Evolutionary conservation across 1,140 invertebrate species (phyloP).

Genomic region (Pectinophora gossypiella): DNA sequence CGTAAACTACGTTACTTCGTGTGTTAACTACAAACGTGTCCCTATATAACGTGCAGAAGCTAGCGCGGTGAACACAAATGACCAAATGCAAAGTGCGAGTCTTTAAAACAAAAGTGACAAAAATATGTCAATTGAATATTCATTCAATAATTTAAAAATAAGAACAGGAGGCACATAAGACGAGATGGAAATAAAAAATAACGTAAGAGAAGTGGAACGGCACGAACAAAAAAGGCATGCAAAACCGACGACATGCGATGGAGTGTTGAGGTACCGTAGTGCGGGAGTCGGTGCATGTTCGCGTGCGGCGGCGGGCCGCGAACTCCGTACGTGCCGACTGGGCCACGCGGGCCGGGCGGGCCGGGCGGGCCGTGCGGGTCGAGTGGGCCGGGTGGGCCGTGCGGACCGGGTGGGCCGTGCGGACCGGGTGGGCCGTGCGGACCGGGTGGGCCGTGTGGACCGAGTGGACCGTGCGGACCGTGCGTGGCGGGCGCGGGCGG

Average conservation of each 20-base stretch:
- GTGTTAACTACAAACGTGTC: too few relatives aligned
- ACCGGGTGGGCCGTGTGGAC: background rate
- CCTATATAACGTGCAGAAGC: too few relatives aligned
- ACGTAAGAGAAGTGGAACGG: too few relatives aligned
- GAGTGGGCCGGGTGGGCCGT: constrained; percentile 11
- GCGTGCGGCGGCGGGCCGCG: constrained; percentile 12
- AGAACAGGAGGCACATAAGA: too few relatives aligned
- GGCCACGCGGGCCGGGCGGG: constrained; percentile 16
- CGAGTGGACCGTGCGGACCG: constrained; percentile 5
- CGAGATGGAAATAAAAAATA: too few relatives aligned
- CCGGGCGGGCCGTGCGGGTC: constrained; percentile 16
- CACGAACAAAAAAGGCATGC: background rate
- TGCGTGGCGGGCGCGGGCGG: constrained; percentile 2
- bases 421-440: background rate
- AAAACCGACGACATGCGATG: background rate
- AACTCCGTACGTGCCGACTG: constrained; percentile 14
- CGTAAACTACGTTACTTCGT: too few relatives aligned
- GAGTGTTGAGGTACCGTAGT: constrained; percentile 39
- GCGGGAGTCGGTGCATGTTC: constrained; percentile 21
- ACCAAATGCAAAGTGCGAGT: too few relatives aligned
- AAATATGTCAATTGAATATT: too few relatives aligned
- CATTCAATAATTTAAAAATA: too few relatives aligned
- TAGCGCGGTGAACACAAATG: too few relatives aligned
- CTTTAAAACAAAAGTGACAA: too few relatives aligned
- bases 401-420: background rate